Evolutionary conservation across 2,797 vertebrate species (phyloP).

Genomic region (Channallabes apus): DNA sequence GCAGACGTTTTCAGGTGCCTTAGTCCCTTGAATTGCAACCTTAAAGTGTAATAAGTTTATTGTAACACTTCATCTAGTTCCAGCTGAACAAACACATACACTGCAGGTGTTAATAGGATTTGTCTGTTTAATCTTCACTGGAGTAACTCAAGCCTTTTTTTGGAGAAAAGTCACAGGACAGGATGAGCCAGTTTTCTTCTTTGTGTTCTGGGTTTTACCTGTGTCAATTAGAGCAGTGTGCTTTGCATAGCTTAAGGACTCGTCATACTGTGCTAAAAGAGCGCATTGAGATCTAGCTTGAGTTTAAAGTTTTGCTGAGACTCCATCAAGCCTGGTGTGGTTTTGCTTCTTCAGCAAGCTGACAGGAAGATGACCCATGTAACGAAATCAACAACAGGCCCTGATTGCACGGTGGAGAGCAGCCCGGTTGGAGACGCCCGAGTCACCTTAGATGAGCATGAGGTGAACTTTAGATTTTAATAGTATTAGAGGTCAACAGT

Average conservation of each 20-base stretch:
- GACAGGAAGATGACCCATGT: constrained; percentile 63
- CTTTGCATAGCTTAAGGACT: constrained; percentile 27
- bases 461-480: constrained; percentile 50
- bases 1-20: neutral
- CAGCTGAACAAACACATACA: constrained; percentile 1
- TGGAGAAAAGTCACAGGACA: constrained; percentile 30
- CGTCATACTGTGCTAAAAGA: neutral
- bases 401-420: constrained; percentile 63
- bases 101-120: neutral
- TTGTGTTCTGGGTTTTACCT: constrained; percentile 27
- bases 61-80: neutral
- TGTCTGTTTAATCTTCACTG: neutral
- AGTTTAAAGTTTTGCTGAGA: neutral
- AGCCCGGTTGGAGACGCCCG: constrained; percentile 57
- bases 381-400: constrained; percentile 57
- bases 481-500: constrained; percentile 53
- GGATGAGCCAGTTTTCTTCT: constrained; percentile 66
- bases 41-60: neutral
- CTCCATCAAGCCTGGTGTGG: neutral
- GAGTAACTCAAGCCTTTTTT: neutral
- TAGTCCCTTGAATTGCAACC: neutral
- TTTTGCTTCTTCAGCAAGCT: constrained; percentile 13
- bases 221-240: constrained; percentile 1
- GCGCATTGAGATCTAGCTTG: neutral
- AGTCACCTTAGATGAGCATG: constrained; percentile 64